These are phyloP conservation scores for Isichthys henryi DNA, from an alignment of 2,113 vertebrate genomes.

Conservation along the genomic window DNA sequence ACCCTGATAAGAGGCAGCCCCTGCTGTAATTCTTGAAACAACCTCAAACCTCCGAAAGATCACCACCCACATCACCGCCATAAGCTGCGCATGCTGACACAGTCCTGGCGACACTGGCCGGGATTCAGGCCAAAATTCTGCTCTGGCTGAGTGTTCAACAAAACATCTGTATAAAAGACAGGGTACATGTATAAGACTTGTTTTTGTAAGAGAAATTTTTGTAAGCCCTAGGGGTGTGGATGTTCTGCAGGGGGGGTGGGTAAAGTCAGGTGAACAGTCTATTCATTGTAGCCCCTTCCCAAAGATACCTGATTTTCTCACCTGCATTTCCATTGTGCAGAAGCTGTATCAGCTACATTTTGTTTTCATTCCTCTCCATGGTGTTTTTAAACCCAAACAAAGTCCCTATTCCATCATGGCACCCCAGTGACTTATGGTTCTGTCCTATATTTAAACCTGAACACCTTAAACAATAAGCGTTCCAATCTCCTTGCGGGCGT, in stretches of 20 bases:
- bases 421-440: neutral
- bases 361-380: neutral
- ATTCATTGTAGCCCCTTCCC: neutral
- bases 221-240: neutral
- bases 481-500: neutral
- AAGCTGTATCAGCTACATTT: neutral
- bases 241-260: neutral
- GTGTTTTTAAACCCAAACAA: neutral
- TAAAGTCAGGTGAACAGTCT: neutral
- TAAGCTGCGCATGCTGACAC: neutral
- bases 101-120: neutral
- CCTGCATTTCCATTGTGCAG: neutral
- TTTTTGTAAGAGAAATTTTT: neutral
- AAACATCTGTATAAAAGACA: constrained; percentile 4
- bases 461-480: neutral
- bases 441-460: neutral
- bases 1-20: neutral
- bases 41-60: neutral
- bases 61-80: neutral
- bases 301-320: neutral
- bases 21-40: neutral
- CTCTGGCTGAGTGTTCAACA: neutral
- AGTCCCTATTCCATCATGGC: neutral
- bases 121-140: neutral
- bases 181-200: neutral